Base-by-base conservation (phyloP, 1,140 invertebrate genomes). In the Tetramorium parvispinum region DNA sequence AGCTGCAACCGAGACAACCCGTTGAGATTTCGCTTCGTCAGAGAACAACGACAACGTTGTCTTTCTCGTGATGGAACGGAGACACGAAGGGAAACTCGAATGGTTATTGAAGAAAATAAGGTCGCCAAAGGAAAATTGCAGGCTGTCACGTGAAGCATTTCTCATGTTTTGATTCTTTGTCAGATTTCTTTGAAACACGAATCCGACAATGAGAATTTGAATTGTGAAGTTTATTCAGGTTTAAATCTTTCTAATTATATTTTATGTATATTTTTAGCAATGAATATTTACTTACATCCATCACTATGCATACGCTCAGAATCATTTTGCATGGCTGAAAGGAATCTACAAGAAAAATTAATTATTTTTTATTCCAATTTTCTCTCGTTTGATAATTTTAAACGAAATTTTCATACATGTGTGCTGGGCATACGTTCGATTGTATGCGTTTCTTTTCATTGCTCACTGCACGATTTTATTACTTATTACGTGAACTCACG, bases 141-240 rank as follows among this genome's bases (percentile, higher is more conserved):
- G 85, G 63, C 77, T 61, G 83, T 88, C 68, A 88, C 68, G 68
- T 76, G 53, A 87, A 66, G 40, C 76, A 66, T 79, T 82, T 86
- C 32, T 71, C 78, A 88, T 89, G 63, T 55, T 68, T 83, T 75
- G 79, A 83, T 83, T 83, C 79, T 83, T 83, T 46, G 79, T 32
- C 3, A 40, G 11, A 21, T 24, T 24, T 73, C 16, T 11, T 27
- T 83, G 79, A 70, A 57, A 70, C 11, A 32, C 10, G 49, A 83
- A 49, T 65, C 37, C 40, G 32, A 18, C 40, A 32, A 75, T 59
- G 49, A 61, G 51, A 83, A 59, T 66, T 27, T 32, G 24, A 37
- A 43, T 49, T 7, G 79, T 49, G 53, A 73, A 32, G 24, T 66
- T 65, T 27, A 32, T 37, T 77, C 46, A 27, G 16, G n/a, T 8